Conservation (phyloP, 2,113 vertebrate species). For the Peucedramus taeniatus region DNA sequence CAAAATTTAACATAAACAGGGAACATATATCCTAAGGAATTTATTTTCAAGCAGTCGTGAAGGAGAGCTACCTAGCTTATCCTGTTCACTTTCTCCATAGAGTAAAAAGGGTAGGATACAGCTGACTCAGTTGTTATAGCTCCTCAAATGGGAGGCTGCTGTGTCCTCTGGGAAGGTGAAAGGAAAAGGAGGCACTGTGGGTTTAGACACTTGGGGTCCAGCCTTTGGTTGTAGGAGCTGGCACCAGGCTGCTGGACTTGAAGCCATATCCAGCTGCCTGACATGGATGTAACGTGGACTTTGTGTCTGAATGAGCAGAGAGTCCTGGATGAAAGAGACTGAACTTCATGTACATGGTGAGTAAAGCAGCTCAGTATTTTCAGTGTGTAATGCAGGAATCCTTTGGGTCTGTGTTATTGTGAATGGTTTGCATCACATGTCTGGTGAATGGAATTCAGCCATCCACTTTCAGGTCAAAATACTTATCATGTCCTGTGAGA, state of each 20-base stretch:
- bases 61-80: background rate
- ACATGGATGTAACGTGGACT: background rate
- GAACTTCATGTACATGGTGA: accelerated
- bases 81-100: background rate
- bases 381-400: background rate
- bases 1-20: background rate
- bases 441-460: background rate
- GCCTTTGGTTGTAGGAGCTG: background rate
- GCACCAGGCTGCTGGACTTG: background rate
- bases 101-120: background rate
- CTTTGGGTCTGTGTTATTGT: accelerated
- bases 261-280: background rate
- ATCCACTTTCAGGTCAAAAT: background rate
- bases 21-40: background rate
- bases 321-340: background rate
- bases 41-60: background rate
- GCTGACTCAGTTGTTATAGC: background rate
- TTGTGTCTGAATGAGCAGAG: background rate
- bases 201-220: background rate
- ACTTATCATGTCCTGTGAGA: background rate
- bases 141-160: background rate
- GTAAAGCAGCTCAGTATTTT: background rate
- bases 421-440: background rate
- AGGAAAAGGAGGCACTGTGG: background rate
- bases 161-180: background rate